Percentiles rank a stretch among this genome's conserved stretches.
phyloP scores from a whole-genome alignment of 2,113 vertebrate genomes.

The Esox niger region DNA sequence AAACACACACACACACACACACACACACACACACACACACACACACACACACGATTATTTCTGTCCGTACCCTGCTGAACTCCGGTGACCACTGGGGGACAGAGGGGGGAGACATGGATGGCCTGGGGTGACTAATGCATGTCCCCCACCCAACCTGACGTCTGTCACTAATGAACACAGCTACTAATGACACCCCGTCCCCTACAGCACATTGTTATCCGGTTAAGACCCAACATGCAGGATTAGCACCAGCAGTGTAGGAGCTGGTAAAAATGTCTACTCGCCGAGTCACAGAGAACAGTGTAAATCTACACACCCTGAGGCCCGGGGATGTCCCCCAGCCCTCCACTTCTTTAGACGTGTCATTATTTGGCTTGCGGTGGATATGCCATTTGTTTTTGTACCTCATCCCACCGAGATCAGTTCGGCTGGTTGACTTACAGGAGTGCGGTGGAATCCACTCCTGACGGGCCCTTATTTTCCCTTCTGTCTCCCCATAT shows the following conservation, averaged over 20 bases:
- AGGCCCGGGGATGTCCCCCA: neutral
- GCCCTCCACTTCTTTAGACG: slow-evolving; percentile 6
- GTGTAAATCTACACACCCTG: slow-evolving; percentile 44
- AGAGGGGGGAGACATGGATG: slow-evolving; percentile 34
- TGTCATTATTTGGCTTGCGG: slow-evolving; percentile 48
- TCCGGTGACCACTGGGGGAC: slow-evolving; percentile 27
- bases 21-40: slow-evolving; percentile 29
- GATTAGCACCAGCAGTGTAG: slow-evolving; percentile 19
- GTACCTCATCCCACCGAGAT: neutral
- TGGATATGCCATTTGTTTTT: slow-evolving; percentile 52
- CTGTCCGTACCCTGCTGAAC: slow-evolving; percentile 30
- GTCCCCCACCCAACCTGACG: slow-evolving; percentile 13
- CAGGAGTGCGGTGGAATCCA: neutral
- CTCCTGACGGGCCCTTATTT: no score
- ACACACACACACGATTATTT: slow-evolving; percentile 47
- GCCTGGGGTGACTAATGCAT: slow-evolving; percentile 14
- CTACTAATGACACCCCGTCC: no score
- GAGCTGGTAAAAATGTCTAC: slow-evolving; percentile 12
- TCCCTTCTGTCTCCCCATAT: neutral
- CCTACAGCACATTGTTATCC: slow-evolving; percentile 1
- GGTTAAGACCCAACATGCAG: neutral
- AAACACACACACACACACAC: slow-evolving; percentile 24
- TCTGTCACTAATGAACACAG: slow-evolving; percentile 43
- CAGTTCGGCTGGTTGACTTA: slow-evolving; percentile 15
- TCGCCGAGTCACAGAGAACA: slow-evolving; percentile 33